Conservation (phyloP, 1,140 invertebrate species). For the Mylabris phalerata region DNA sequence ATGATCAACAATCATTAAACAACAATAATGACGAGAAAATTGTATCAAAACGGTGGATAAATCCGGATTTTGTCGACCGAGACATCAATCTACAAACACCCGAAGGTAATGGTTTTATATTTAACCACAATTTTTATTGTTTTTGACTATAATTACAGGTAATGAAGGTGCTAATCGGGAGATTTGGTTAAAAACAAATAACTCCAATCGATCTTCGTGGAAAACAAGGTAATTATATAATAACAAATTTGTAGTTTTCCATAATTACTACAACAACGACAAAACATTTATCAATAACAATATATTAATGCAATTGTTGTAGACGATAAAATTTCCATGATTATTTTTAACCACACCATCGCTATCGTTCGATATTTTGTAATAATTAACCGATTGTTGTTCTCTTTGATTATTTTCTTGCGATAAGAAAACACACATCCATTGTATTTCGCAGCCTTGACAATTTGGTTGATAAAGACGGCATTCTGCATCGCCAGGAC, state of each 20-base stretch:
- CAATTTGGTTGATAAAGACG: slow-evolving; percentile 36
- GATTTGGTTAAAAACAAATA: background rate
- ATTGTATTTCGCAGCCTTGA: slow-evolving; percentile 34
- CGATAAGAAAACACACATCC: slow-evolving; percentile 22
- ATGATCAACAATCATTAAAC: background rate
- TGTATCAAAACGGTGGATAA: background rate
- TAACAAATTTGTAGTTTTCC: too few species aligned
- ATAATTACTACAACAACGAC: too few species aligned
- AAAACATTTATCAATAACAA: too few species aligned
- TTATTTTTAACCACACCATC: too few species aligned
- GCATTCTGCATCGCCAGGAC: slow-evolving; percentile 36
- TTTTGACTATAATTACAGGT: background rate
- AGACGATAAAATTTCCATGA: too few species aligned
- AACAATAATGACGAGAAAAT: background rate
- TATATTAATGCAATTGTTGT: too few species aligned
- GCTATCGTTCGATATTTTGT: too few species aligned
- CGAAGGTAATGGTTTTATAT: slow-evolving; percentile 6
- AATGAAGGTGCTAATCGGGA: background rate
- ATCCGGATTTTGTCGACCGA: slow-evolving; percentile 11
- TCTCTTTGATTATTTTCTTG: background rate
- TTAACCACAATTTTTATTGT: too few species aligned
- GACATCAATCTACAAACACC: slow-evolving; percentile 17
- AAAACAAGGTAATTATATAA: too few species aligned
- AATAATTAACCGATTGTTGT: background rate
- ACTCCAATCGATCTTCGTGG: too few species aligned